Evolutionary conservation across 2,888 invertebrate genomes (phyloP), one percentile per base, ranked within the genome.

Genomic region (Melipona beecheii): DNA sequence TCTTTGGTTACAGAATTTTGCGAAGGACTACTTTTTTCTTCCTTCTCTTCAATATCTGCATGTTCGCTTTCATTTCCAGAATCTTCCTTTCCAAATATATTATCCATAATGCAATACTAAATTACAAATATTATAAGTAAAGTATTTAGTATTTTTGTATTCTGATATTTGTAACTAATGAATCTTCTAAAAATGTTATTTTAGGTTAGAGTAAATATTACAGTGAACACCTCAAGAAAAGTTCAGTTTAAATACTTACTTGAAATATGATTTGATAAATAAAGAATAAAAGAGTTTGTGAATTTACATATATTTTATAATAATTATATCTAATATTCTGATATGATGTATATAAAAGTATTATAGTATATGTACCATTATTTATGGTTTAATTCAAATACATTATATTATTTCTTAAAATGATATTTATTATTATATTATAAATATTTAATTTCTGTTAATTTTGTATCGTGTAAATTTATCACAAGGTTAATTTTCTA

Each of bases 51-150:
- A 4, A 86, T 71, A 27, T 91, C 90, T 31, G 83, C 77, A 54
- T 83, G 86, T 19, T 93, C 91, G 5, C 87, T 93, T 76, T 93
- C 93, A 78, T 92, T 91, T 0, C 89, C 92, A 54, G 92, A 93
- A 81, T 93, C 93, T 77, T 93, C 93, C 79, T 92, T 93, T 0
- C 92, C 93, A 85, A 93, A 92, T 74, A 93, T 86, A 70, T 93
- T 90, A 82, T 93, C 93, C 93, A 93, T 93, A 58, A n/a, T 62
- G 17, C n/a, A 50, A 54, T 19, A 54, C 19, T 5, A 4, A 69
- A 58, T 52, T 27, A 27, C 21, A 11, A 13, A 60, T 27, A 58
- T 17, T n/a, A n/a, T 1, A 24, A 2, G 43, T 1, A n/a, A 52
- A 27, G 36, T 69, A 60, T 27, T 43, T 49, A 27, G 6, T 19